A percentile compares a stretch with the other conserved stretches of the same genome.
Evolutionary conservation across 2,113 vertebrate genomes (phyloP).

Genomic region (Lagopus muta): DNA sequence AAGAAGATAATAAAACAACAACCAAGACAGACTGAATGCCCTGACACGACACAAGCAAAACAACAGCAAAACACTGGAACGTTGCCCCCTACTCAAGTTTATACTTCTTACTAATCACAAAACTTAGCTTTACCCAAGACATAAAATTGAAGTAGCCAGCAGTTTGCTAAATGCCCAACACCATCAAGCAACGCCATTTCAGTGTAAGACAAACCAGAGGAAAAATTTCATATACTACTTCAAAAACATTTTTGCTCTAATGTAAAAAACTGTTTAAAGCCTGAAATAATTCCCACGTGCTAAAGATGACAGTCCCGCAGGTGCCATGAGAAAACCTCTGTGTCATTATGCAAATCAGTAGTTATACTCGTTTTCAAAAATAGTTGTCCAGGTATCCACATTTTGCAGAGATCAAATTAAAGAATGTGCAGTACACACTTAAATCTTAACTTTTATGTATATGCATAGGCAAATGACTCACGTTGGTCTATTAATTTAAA

Average conservation of each 20-base stretch:
- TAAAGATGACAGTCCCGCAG: conserved; percentile 13
- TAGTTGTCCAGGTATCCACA: conserved; percentile 19
- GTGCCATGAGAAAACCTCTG: conserved; percentile 39
- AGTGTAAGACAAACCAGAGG: neutral
- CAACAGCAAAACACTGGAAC: neutral
- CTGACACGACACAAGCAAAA: rapidly evolving
- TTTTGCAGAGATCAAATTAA: conserved; percentile 32
- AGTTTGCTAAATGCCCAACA: neutral
- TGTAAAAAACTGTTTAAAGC: neutral
- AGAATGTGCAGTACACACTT: neutral
- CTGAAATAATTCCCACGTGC: conserved; percentile 27
- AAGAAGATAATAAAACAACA: neutral
- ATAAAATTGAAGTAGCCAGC: neutral
- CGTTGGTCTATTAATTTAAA: neutral
- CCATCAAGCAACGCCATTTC: rapidly evolving
- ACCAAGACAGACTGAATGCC: neutral
- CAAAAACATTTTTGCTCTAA: neutral
- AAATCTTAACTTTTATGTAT: neutral
- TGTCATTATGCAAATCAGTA: conserved; percentile 42
- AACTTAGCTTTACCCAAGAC: neutral
- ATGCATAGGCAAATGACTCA: neutral
- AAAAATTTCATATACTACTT: neutral
- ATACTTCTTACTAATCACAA: neutral
- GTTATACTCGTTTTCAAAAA: conserved; percentile 35
- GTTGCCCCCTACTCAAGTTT: neutral